A percentile compares a stretch with the other conserved stretches of the same genome.
These are phyloP conservation scores for Ophiodon elongatus DNA, from an alignment of 2,113 vertebrate genomes.

Conservation along the genomic window DNA sequence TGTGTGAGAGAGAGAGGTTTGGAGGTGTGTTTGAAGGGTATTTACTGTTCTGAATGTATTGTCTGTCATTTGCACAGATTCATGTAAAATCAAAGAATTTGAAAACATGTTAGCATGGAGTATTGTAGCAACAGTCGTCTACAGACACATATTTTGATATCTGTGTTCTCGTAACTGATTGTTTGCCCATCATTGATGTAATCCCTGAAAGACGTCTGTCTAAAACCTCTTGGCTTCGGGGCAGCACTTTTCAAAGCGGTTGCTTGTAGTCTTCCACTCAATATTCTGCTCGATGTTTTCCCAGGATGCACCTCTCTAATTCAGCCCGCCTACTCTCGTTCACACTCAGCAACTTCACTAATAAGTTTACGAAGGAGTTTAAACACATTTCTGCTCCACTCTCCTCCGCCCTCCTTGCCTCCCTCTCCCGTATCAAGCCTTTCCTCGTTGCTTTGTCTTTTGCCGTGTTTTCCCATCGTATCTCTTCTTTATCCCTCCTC, in stretches of 20 bases:
- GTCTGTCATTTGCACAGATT: not conserved
- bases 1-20: not conserved
- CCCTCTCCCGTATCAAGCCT: not conserved
- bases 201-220: not conserved
- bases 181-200: not conserved
- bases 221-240: not conserved
- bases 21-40: not conserved
- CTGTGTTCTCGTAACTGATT: not conserved
- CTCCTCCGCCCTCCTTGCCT: not conserved
- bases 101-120: not conserved
- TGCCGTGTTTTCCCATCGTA: not conserved
- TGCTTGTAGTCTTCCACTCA: slow-evolving; percentile 10
- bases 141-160: not conserved
- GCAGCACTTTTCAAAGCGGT: slow-evolving; percentile 16
- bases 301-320: slow-evolving; percentile 53
- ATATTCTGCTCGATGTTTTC: slow-evolving; percentile 39
- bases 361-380: slow-evolving; percentile 36
- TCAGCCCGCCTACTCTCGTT: slow-evolving; percentile 25
- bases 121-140: not conserved
- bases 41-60: not conserved
- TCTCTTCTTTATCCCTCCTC: not conserved
- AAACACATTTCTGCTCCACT: slow-evolving; percentile 9
- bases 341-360: slow-evolving; percentile 45
- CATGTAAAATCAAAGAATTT: not conserved
- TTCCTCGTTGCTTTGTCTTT: not conserved